Conservation (phyloP, 1,140 invertebrate genomes). For the Drosophila dunni region DNA sequence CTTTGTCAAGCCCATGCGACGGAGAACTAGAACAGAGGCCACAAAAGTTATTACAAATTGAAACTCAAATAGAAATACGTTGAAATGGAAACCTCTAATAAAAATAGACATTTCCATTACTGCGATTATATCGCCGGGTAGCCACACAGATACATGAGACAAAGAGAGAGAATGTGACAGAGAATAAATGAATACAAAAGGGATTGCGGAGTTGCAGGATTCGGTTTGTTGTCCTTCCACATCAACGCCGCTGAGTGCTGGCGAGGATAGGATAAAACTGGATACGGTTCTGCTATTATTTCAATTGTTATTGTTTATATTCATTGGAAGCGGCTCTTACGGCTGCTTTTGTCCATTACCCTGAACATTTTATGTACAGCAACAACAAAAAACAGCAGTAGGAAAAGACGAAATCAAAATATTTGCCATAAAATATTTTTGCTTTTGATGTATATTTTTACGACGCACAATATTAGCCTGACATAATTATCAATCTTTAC, state of each 20-base stretch:
- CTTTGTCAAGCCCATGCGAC: constrained; percentile 5
- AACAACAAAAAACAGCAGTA: constrained; percentile 1
- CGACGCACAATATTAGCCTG: constrained; percentile 71
- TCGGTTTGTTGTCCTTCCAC: constrained; percentile 41
- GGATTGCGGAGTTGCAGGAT: constrained; percentile 31
- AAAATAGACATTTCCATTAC: constrained; percentile 81
- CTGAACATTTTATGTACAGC: constrained; percentile 59
- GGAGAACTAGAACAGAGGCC: constrained; percentile 9
- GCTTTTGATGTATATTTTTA: constrained; percentile 71
- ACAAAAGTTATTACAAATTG: constrained; percentile 72
- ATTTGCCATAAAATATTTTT: constrained; percentile 50
- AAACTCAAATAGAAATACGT: constrained; percentile 48
- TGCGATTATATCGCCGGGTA: constrained; percentile 73
- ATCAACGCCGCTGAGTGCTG: constrained; percentile 25
- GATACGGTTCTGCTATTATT: constrained; percentile 67
- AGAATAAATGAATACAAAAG: constrained; percentile 21
- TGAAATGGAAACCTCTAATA: constrained; percentile 71
- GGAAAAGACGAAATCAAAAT: constrained; percentile 28
- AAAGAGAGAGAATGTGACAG: constrained; percentile 5
- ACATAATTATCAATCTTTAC: constrained; percentile 81
- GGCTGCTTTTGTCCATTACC: constrained; percentile 30
- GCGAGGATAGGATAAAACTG: constrained; percentile 47
- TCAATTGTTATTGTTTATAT: constrained; percentile 81
- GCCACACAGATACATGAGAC: constrained; percentile 7
- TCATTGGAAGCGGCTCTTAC: constrained; percentile 55